These are phyloP conservation scores for Andrena minutula DNA, from an alignment of 2,888 invertebrate species.

Conservation along the genomic window DNA sequence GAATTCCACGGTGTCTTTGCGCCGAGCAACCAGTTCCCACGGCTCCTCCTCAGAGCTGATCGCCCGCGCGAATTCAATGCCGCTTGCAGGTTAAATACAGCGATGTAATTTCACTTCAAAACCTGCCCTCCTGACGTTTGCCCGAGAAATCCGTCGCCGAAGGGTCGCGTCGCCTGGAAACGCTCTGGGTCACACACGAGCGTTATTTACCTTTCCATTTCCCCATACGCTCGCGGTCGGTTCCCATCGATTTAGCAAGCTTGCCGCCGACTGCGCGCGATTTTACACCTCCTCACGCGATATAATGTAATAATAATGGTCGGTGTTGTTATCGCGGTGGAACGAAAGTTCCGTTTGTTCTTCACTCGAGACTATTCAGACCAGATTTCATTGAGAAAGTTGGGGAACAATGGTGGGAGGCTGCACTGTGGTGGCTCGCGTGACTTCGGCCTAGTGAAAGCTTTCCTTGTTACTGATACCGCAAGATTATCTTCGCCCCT, in stretches of 20 bases:
- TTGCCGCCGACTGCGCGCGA: too few species aligned
- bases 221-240: too few species aligned
- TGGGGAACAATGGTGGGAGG: not conserved
- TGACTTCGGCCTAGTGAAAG: not conserved
- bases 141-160: not conserved
- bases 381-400: constrained; percentile 5
- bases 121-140: constrained; percentile 8
- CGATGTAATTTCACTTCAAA: constrained; percentile 42
- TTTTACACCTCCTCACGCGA: too few species aligned
- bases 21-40: constrained; percentile 55
- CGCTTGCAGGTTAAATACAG: constrained; percentile 2
- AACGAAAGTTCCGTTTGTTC: constrained; percentile 8
- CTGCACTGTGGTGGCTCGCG: not conserved
- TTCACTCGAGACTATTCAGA: not conserved
- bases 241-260: too few species aligned
- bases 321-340: not conserved
- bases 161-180: too few species aligned
- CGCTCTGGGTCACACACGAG: too few species aligned
- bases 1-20: constrained; percentile 66
- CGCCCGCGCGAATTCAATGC: constrained; percentile 66
- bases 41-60: constrained; percentile 67
- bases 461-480: not conserved
- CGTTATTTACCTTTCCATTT: too few species aligned
- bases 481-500: not conserved
- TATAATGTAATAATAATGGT: not conserved